Evolutionary conservation across 2,888 invertebrate genomes (phyloP).

Genomic region (Phalangium opilio): DNA sequence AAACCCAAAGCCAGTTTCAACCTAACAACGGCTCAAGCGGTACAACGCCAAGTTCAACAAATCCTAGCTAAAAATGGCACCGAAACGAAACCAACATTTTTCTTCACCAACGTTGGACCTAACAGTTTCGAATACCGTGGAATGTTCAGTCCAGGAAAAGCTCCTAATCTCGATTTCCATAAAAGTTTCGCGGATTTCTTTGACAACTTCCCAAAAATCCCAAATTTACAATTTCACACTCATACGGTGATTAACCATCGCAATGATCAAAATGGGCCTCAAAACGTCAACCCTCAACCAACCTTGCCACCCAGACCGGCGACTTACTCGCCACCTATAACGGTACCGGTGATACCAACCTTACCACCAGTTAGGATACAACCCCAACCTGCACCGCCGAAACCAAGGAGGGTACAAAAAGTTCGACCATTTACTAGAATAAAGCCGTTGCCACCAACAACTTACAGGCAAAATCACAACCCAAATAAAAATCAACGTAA

Average conservation of each 20-base stretch:
- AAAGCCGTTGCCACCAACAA: no score
- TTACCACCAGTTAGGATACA: background rate
- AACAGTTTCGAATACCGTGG: conserved; percentile 18
- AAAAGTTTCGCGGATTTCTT: background rate
- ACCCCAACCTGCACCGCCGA: background rate
- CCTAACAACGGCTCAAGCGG: background rate
- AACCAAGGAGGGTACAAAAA: no score
- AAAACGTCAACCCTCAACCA: background rate
- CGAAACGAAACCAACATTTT: conserved; percentile 11
- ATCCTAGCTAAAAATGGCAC: background rate
- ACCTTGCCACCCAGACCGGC: background rate
- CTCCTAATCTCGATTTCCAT: background rate
- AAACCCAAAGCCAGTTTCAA: no score
- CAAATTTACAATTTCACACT: background rate
- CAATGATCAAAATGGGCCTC: no score
- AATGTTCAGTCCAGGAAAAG: conserved; percentile 13
- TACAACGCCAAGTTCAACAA: background rate
- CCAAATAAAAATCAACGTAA: no score
- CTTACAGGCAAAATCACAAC: no score
- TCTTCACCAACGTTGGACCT: conserved; percentile 19
- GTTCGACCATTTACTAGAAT: no score
- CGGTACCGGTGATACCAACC: background rate
- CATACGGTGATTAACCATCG: background rate
- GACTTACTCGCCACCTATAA: background rate
- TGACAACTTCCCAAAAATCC: conserved; percentile 4